These are phyloP conservation scores for Monopis laevigella DNA, from an alignment of 2,888 invertebrate genomes.

Conservation along the genomic window DNA sequence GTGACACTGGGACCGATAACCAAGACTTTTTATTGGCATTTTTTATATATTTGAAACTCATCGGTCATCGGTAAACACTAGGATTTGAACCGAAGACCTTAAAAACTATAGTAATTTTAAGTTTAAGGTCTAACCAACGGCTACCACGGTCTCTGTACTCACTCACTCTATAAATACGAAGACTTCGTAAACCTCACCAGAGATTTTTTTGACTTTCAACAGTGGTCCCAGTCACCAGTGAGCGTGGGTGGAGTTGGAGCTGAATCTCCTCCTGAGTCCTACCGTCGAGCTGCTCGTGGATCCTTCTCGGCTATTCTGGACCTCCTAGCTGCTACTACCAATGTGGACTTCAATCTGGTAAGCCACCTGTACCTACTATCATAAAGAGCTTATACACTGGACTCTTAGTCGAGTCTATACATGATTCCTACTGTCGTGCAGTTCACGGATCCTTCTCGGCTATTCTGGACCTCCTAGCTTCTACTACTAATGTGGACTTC, in stretches of 20 bases:
- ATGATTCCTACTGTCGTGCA: conserved; percentile 80
- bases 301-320: conserved; percentile 86
- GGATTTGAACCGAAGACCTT: no score
- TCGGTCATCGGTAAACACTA: no score
- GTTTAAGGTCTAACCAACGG: no score
- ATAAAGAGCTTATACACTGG: no score
- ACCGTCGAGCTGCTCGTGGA: conserved; percentile 80
- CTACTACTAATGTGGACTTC: conserved; percentile 74
- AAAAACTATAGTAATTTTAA: no score
- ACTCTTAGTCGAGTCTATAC: conserved; percentile 75
- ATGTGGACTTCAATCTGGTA: conserved; percentile 73
- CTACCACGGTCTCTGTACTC: no score
- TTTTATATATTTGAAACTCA: no score
- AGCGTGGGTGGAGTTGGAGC: conserved; percentile 79
- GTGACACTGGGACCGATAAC: no score
- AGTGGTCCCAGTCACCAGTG: conserved; percentile 80
- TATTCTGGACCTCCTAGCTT: conserved; percentile 84
- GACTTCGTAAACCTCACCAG: no score
- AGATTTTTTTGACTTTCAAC: conserved; percentile 15
- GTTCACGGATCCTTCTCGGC: conserved; percentile 85
- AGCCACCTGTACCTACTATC: no score
- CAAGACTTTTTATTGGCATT: no score
- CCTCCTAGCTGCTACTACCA: conserved; percentile 80
- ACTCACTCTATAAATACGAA: no score
- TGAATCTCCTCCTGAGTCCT: conserved; percentile 77